phyloP scores from a whole-genome alignment of 2,797 vertebrate genomes.

The Sitta carolinensis region DNA sequence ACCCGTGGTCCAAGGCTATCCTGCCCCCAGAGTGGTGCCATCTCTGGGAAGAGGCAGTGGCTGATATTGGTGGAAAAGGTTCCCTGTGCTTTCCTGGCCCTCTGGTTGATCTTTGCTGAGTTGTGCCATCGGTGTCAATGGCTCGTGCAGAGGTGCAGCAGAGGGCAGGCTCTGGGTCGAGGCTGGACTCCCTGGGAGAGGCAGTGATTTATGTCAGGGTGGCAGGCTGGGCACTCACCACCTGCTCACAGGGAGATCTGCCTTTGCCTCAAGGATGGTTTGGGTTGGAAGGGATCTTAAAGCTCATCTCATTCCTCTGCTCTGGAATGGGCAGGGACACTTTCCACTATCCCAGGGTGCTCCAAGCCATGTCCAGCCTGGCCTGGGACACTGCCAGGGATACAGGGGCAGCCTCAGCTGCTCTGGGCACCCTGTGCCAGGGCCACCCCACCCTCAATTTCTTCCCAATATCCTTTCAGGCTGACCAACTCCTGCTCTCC shows the following conservation, averaged over 20 bases:
- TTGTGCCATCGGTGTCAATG: background rate
- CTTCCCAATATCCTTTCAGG: accelerated
- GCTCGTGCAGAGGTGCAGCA: background rate
- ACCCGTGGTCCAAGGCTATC: background rate
- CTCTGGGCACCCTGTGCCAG: background rate
- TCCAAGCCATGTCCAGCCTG: accelerated
- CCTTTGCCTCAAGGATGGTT: background rate
- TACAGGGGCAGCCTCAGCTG: background rate
- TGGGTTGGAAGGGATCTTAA: background rate
- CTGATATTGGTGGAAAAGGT: background rate
- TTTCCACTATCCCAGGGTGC: accelerated
- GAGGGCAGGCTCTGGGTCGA: background rate
- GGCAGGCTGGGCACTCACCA: background rate
- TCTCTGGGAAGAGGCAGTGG: background rate
- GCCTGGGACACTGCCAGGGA: background rate
- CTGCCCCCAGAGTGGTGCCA: background rate
- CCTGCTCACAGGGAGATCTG: background rate
- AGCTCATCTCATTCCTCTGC: background rate
- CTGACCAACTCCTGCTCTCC: background rate
- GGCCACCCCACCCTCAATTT: accelerated
- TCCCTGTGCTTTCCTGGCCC: background rate
- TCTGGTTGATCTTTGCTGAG: background rate
- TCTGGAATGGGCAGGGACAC: background rate
- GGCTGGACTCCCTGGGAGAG: background rate
- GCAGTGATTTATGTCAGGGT: background rate